Conservation (phyloP, 1,140 invertebrate genomes). For the Uloborus diversus region DNA sequence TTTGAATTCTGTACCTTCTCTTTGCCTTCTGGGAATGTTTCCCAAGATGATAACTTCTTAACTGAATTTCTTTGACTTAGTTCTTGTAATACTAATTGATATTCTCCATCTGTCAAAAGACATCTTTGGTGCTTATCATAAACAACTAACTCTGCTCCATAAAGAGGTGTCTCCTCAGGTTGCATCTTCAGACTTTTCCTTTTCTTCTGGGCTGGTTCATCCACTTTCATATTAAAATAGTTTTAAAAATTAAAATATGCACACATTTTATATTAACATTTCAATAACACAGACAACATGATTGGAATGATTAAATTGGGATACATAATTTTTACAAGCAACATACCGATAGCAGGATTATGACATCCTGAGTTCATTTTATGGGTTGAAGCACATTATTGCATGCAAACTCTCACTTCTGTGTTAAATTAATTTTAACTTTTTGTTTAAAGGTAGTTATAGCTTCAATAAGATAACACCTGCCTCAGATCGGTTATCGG, state of each 20-base stretch:
- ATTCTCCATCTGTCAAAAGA: constrained; percentile 85
- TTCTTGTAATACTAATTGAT: constrained; percentile 85
- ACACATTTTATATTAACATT: too few species aligned
- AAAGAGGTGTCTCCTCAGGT: constrained; percentile 73
- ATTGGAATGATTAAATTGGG: neutral
- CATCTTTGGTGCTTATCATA: constrained; percentile 91
- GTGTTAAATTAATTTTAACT: too few species aligned
- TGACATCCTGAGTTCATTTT: too few species aligned
- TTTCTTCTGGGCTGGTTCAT: constrained; percentile 73
- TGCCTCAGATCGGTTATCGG: too few species aligned
- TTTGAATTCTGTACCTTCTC: constrained; percentile 50
- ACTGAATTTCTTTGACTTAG: constrained; percentile 45
- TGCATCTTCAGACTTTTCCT: constrained; percentile 68
- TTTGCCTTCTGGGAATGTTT: constrained; percentile 75
- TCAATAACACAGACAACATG: too few species aligned
- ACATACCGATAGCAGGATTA: too few species aligned
- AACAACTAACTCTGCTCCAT: constrained; percentile 85
- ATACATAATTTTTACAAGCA: neutral
- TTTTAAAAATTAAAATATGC: neutral
- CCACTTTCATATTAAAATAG: constrained; percentile 49
- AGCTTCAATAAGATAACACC: too few species aligned
- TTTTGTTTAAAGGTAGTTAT: too few species aligned
- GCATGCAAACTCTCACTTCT: too few species aligned
- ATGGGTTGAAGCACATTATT: too few species aligned
- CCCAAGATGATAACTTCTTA: constrained; percentile 74